phyloP scores from a whole-genome alignment of 2,797 vertebrate species.

The Choloepus didactylus region DNA sequence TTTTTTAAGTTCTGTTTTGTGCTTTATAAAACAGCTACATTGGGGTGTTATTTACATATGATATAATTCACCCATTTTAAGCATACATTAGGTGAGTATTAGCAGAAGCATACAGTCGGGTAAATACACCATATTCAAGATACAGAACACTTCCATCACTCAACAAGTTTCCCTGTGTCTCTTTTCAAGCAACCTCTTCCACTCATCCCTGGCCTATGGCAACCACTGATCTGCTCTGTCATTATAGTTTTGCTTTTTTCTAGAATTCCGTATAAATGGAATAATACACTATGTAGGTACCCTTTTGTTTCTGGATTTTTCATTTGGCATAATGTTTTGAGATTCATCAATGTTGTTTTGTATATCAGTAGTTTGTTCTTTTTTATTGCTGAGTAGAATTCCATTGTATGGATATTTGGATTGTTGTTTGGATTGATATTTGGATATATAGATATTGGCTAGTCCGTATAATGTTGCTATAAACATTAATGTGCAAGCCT shows the following conservation, averaged over 20 bases:
- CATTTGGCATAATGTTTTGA: background rate
- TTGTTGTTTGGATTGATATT: background rate
- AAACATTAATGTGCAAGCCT: background rate
- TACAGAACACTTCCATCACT: background rate
- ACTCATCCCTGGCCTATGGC: background rate
- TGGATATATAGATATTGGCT: no score
- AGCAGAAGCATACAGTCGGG: background rate
- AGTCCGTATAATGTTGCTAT: background rate
- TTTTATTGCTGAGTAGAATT: background rate
- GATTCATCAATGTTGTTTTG: background rate
- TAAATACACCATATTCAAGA: background rate
- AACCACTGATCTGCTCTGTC: background rate
- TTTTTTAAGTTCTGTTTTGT: background rate
- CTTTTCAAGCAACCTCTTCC: background rate
- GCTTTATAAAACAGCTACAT: conserved; percentile 1
- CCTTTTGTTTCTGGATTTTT: conserved; percentile 2
- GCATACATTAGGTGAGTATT: background rate
- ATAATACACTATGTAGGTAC: no score
- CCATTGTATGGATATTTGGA: background rate
- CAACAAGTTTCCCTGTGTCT: background rate
- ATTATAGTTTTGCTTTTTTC: background rate
- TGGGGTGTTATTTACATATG: background rate
- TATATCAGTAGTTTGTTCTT: background rate
- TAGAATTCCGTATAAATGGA: background rate
- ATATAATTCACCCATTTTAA: background rate